Evolutionary conservation across 2,888 invertebrate genomes (phyloP).

Genomic region (Apamea epomidion): DNA sequence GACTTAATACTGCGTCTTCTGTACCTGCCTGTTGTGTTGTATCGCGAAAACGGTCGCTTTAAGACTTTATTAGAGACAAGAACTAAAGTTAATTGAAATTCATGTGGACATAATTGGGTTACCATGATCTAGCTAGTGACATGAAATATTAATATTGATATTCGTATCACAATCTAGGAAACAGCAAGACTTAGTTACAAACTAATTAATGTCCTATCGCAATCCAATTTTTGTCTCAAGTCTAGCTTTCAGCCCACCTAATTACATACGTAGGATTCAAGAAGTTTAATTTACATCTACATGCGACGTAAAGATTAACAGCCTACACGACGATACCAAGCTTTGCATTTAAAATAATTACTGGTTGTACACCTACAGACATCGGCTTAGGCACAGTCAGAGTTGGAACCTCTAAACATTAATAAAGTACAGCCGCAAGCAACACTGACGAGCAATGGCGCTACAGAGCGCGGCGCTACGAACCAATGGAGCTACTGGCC

Average conservation of each 20-base stretch:
- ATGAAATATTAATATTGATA: constrained; percentile 46
- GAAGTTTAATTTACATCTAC: constrained; percentile 66
- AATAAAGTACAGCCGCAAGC: constrained; percentile 69
- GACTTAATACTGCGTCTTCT: constrained; percentile 59
- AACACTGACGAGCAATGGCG: constrained; percentile 50
- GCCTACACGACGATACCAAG: constrained; percentile 75
- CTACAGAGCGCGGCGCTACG: constrained; percentile 46
- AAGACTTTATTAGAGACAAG: constrained; percentile 26
- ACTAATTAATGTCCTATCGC: constrained; percentile 19
- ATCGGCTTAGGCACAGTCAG: constrained; percentile 51
- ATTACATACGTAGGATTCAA: constrained; percentile 48
- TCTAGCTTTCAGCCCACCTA: constrained; percentile 20
- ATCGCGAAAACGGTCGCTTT: constrained; percentile 24
- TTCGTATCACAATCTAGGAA: constrained; percentile 26
- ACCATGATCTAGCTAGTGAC: constrained; percentile 23
- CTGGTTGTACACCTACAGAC: constrained; percentile 71
- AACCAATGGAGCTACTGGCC: constrained; percentile 48
- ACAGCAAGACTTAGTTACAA: constrained; percentile 5
- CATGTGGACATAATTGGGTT: constrained; percentile 36
- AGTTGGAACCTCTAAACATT: constrained; percentile 59
- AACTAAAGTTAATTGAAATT: constrained; percentile 37
- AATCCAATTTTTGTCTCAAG: constrained; percentile 2
- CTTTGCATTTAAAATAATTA: constrained; percentile 82
- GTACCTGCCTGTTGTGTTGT: constrained; percentile 35
- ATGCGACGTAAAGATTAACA: constrained; percentile 77